Base-by-base conservation (phyloP, 2,797 vertebrate genomes). In the Coreius guichenoti region DNA sequence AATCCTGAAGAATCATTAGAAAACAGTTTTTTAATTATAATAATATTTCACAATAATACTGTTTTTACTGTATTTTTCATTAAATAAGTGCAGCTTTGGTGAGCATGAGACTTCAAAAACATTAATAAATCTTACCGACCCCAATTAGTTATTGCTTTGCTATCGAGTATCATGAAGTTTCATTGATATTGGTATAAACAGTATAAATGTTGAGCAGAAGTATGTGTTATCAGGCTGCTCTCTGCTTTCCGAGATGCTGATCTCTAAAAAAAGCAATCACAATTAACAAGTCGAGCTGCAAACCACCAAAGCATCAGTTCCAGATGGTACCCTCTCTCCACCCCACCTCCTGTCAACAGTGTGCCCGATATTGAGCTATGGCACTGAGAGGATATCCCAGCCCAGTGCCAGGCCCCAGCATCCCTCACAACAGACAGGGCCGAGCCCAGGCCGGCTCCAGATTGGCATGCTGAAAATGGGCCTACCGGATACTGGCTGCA, bases 391-490 rank as follows among this genome's bases (percentile, higher is more conserved):
- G 80, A 83, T 84, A 84, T 85, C 85, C 89, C 81, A 54, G 68
- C 54, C 43, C 82, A 86, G 79, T 90, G 90, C 86, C 90, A 92
- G 83, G 88, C 82, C 90, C 81, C 89, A 90, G 75, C 88, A 88
- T 89, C 89, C 86, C 87, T 83, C 86, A 89, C 84, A 76, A 75
- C 91, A 93, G 92, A 93, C 90, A 91, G 78, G 70, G 73, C 78
- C 49, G 31, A 82, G 81, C 87, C 89, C 87, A 88, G 89, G 92
- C 89, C 81, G 89, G 91, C 93, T 95, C 88, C 91, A 79, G 81
- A 77, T 86, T 91, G 96, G 95, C 95, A 96, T 94, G 95, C 94
- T 96, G 93, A 91, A 94, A 96, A 95, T 94, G 93, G 94, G 94
- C 93, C 92, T 87, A 94, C 93, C 92, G 91, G 91, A 90, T 92